Base-by-base conservation (phyloP, 1,140 invertebrate genomes). In the Drosophila burlai region DNA sequence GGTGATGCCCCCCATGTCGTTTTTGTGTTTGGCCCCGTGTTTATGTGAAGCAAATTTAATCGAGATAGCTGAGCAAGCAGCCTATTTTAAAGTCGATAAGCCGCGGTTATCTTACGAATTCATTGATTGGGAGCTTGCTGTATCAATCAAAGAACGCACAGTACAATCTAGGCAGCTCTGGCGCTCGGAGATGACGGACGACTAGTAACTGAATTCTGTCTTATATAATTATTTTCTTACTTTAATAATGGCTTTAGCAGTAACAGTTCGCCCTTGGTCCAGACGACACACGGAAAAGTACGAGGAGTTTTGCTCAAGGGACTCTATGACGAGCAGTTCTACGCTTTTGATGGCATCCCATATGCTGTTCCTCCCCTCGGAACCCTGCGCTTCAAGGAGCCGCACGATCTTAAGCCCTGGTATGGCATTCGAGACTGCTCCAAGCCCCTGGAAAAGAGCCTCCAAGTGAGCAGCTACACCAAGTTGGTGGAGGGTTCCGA, bases 361-460 rank as follows among this genome's bases (percentile, higher is more conserved):
- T 85, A 94, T 93, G 71, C 96, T 0, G 86, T 94, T 55, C 95
- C 96, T 8, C 96, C 95, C 11, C 60, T 96, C 16, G 95, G 95
- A 16, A 80, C 94, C 0, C 83, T 96, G 4, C 94, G 96, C 69
- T 97, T 97, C 81, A 94, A 94, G 86, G 75, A 80, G 8, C 91
- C 91, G 0, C 76, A 81, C 6, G 75, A 76, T 13, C 24, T 62
- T 0, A 42, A 63, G 4, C 60, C 79, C 3, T 91, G 91, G 91
- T 10, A 65, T 29, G 86, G 71, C 0, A 52, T 91, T 24, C 62
- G 63, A 3, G 91, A 92, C 42, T 89, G 91, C 21, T 74, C 49
- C 9, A 18, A 72, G 43, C 77, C 78, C 2, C 21, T n/a, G 16
- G 45, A 54, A 21, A 92, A 91, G 62, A 83, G 81, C 47, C 60